Evolutionary conservation across 2,888 invertebrate species (phyloP).

Genomic region (Helleia helle): DNA sequence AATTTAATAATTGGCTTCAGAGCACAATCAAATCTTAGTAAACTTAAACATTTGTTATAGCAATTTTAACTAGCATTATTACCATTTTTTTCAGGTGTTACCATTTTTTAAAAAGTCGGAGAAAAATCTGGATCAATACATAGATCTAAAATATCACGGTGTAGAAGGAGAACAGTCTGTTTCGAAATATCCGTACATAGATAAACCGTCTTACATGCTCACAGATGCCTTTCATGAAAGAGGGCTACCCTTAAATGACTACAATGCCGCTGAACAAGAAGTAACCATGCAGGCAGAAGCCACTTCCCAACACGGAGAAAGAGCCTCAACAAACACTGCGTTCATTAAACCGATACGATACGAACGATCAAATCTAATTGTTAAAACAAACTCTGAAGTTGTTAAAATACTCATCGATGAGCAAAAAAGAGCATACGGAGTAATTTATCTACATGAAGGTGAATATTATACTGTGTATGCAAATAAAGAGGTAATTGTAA

Average conservation of each 20-base stretch:
- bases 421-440: slow-evolving; percentile 41
- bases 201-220: slow-evolving; percentile 66
- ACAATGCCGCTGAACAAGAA: slow-evolving; percentile 65
- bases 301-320: slow-evolving; percentile 64
- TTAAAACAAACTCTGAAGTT: slow-evolving; percentile 67
- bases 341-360: slow-evolving; percentile 78
- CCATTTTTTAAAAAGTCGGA: slow-evolving; percentile 80
- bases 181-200: slow-evolving; percentile 74
- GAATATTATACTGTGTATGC: slow-evolving; percentile 8
- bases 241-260: slow-evolving; percentile 72
- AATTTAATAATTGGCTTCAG: not conserved
- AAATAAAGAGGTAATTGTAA: slow-evolving; percentile 40
- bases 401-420: slow-evolving; percentile 68
- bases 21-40: no score
- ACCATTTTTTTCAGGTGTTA: slow-evolving; percentile 49
- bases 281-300: slow-evolving; percentile 75
- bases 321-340: slow-evolving; percentile 76
- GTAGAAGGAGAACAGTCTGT: slow-evolving; percentile 74
- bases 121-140: slow-evolving; percentile 67
- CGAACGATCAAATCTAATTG: slow-evolving; percentile 58
- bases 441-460: slow-evolving; percentile 32
- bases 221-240: slow-evolving; percentile 72
- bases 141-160: slow-evolving; percentile 71
- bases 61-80: not conserved
- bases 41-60: not conserved